These are phyloP conservation scores for Nothocercus nigrocapillus DNA, from an alignment of 2,113 vertebrate species.

Conservation along the genomic window DNA sequence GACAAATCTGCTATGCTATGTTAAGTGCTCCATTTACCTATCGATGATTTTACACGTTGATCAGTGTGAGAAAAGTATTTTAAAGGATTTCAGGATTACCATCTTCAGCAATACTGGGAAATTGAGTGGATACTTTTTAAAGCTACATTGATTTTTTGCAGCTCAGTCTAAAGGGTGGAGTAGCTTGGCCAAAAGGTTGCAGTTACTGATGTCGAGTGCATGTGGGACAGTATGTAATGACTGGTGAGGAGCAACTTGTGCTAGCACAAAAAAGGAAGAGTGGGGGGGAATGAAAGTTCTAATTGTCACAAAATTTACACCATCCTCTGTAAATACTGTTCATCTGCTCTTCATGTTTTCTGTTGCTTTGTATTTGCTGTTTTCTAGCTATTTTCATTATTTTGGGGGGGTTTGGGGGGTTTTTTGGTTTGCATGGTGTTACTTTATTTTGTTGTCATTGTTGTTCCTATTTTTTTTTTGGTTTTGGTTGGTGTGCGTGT, in stretches of 20 bases:
- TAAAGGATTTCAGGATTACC: background rate
- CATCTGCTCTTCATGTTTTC: background rate
- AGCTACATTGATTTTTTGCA: background rate
- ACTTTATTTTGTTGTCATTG: too few species aligned
- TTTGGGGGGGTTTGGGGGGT: background rate
- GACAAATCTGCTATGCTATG: fast-evolving
- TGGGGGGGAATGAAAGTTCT: background rate
- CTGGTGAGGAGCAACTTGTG: background rate
- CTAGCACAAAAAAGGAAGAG: background rate
- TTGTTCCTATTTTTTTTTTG: too few species aligned
- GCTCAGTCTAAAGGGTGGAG: background rate
- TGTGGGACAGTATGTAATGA: background rate
- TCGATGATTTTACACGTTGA: background rate
- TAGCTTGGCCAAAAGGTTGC: background rate
- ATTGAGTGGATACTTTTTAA: background rate
- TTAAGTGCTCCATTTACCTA: background rate
- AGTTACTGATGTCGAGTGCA: too few species aligned
- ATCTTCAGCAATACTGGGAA: background rate
- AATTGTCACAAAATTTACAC: background rate
- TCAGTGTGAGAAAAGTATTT: background rate
- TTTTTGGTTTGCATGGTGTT: background rate
- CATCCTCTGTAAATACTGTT: background rate
- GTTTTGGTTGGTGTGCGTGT: too few species aligned
- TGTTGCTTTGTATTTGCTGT: background rate
- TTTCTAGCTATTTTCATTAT: background rate